Evolutionary conservation across 2,888 invertebrate genomes (phyloP), one percentile per base, ranked within the genome.

Genomic region (Melinopterus prodromus): DNA sequence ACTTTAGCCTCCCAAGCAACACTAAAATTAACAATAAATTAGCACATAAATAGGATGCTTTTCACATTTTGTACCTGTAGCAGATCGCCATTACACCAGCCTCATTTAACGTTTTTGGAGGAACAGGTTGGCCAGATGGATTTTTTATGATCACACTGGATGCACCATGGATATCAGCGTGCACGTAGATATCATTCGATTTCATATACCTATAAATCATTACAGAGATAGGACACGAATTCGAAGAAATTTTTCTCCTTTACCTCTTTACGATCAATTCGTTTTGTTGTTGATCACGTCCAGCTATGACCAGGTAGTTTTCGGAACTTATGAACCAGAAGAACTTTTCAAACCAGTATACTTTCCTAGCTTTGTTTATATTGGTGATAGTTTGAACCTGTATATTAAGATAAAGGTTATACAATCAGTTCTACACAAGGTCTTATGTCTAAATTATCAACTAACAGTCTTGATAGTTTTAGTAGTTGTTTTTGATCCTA

Each of bases 301-400:
- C 99, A 75, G 96, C 99, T 87, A 99, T 97, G 69, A 99, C 94
- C 86, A 97, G 89, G 89, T 94, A 97, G 88, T 99, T 99, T 90
- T 99, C 99, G 0, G 97, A 96, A 53, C 97, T 97, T 83, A 99
- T 96, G 88, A 99, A 99, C 99, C 99, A 99, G 88, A 94, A 96
- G 90, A 99, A 99, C 90, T 99, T 99, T 90, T 99, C 99, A 91
- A 99, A 99, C 99, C 99, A 99, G 90, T 96, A 98, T 0, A 96
- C 95, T 90, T 98, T 98, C 74, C 99, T 91, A 1, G 97, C 96
- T 89, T 99, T 99, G 84, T 95, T 96, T 84, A 99, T 99, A 85
- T 93, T 96, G 78, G 97, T 96, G 84, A 97, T 97, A 0, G 96
- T 94, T 86, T 97, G 95, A 0, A 89, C 85, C 86, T 86, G 12